Evolutionary conservation across 2,797 vertebrate genomes (phyloP).

Genomic region (Vultur gryphus): DNA sequence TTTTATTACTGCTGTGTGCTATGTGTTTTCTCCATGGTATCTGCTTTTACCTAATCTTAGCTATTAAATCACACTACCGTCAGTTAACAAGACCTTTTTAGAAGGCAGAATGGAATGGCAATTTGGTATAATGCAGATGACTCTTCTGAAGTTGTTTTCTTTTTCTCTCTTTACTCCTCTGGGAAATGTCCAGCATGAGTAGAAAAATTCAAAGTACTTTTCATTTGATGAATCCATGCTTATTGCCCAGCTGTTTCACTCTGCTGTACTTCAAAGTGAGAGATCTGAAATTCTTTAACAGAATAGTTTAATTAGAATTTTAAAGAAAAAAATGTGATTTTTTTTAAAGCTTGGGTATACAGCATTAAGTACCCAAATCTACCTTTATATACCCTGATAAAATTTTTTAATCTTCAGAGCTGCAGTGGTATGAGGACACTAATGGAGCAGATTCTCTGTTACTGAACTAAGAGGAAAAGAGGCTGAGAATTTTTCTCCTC

Average conservation of each 20-base stretch:
- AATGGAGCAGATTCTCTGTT: neutral
- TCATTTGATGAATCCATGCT: neutral
- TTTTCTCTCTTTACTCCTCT: neutral
- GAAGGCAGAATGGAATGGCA: neutral
- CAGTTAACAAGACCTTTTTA: neutral
- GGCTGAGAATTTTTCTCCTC: neutral
- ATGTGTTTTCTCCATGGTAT: neutral
- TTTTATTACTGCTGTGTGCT: neutral
- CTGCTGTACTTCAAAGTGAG: neutral
- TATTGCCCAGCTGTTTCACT: neutral
- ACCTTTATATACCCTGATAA: neutral
- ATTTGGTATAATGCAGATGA: neutral
- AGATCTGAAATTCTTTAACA: neutral
- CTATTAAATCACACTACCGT: neutral
- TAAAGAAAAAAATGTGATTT: neutral
- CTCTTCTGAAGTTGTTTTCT: neutral
- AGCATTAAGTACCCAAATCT: neutral
- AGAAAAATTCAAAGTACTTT: neutral
- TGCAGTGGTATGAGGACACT: neutral
- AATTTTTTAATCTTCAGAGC: neutral
- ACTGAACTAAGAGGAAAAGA: neutral
- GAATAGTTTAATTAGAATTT: neutral
- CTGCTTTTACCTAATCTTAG: conserved; percentile 10
- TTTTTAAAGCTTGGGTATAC: neutral
- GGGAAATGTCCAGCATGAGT: neutral